Conservation (phyloP, 2,797 vertebrate genomes). For the Phylloscopus collybita region DNA sequence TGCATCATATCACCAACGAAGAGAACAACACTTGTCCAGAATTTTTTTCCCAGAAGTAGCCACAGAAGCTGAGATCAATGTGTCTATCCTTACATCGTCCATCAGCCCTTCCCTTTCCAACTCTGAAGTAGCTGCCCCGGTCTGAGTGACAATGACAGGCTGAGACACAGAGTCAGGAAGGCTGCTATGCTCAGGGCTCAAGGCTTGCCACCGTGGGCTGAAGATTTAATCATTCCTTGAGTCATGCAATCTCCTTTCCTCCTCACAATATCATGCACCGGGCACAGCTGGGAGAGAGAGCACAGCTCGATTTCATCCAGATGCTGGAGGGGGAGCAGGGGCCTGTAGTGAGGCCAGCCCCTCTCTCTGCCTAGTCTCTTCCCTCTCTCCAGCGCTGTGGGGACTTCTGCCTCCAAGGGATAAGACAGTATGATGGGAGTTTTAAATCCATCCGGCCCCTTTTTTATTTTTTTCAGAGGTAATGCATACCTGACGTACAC, state of each 20-base stretch:
- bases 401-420: neutral
- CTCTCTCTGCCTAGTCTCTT: neutral
- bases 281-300: neutral
- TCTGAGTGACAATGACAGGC: neutral
- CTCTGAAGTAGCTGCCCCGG: neutral
- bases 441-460: rapidly evolving
- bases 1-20: neutral
- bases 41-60: neutral
- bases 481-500: neutral
- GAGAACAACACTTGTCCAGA: rapidly evolving
- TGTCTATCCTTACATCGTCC: neutral
- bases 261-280: rapidly evolving
- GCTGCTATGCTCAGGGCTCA: too few relatives aligned
- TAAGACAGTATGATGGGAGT: neutral
- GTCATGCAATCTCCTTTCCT: neutral
- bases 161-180: neutral
- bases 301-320: neutral
- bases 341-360: neutral
- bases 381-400: neutral
- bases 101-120: neutral
- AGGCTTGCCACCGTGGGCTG: neutral
- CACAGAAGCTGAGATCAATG: neutral
- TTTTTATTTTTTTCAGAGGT: neutral
- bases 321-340: neutral
- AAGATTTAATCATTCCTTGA: neutral